phyloP scores from a whole-genome alignment of 2,113 vertebrate genomes.

The Formicarius rufipectus region DNA sequence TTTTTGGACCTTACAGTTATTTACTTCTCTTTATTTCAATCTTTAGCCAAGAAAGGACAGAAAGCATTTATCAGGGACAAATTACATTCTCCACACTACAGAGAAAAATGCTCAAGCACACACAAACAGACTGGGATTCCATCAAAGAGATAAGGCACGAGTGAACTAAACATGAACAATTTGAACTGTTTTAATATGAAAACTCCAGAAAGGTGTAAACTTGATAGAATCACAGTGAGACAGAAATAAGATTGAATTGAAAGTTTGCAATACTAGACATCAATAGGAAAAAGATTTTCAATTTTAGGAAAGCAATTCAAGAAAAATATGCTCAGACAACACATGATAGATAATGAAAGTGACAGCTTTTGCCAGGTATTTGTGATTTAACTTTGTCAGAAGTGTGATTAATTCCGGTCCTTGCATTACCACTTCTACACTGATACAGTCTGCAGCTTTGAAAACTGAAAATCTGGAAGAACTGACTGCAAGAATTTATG shows the following conservation, averaged over 20 bases:
- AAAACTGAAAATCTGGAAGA: neutral
- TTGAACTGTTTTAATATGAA: neutral
- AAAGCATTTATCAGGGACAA: neutral
- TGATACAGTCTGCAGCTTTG: neutral
- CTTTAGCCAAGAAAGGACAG: neutral
- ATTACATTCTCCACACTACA: neutral
- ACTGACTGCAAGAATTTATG: neutral
- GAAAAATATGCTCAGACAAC: neutral
- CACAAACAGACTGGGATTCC: neutral
- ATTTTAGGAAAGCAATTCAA: neutral
- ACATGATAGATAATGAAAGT: neutral
- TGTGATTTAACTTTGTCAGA: neutral
- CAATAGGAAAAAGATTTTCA: neutral
- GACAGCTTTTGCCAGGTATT: neutral
- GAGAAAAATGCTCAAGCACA: accelerated
- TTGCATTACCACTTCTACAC: neutral
- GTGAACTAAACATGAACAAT: neutral
- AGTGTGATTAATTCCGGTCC: neutral
- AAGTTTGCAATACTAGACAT: neutral
- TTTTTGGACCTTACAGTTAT: neutral
- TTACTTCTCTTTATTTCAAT: neutral
- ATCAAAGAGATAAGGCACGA: neutral
- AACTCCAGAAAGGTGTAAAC: neutral
- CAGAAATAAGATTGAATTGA: neutral
- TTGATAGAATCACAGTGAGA: neutral